Conservation (phyloP, 2,797 vertebrate genomes). For the Galagoides demidoff region DNA sequence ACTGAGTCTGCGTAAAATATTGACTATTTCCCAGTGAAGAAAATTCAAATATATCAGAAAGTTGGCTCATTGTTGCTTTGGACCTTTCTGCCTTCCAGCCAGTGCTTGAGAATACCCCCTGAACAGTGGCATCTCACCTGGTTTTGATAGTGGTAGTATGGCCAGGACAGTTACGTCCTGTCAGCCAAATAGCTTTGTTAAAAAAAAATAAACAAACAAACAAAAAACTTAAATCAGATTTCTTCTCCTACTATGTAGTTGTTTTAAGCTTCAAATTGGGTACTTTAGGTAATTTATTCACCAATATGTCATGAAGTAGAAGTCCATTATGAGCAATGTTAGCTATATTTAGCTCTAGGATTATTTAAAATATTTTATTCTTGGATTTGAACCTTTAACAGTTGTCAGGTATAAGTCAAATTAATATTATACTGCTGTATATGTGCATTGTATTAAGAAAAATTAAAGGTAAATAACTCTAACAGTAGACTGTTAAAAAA, state of each 20-base stretch:
- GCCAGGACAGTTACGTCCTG: not conserved
- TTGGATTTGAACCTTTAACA: not conserved
- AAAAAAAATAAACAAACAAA: too few relatives aligned
- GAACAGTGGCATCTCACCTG: accelerated
- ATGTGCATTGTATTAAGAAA: not conserved
- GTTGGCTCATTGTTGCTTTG: too few relatives aligned
- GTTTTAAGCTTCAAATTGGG: not conserved
- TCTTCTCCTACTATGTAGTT: not conserved
- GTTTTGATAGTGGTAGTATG: not conserved
- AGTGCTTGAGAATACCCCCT: not conserved
- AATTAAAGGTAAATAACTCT: not conserved
- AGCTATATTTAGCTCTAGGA: not conserved
- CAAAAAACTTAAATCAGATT: not conserved
- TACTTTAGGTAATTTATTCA: not conserved
- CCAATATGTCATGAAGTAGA: not conserved
- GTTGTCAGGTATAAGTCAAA: not conserved
- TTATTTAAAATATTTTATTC: not conserved
- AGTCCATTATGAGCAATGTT: not conserved
- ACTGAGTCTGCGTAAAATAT: not conserved
- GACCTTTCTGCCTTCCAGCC: too few relatives aligned
- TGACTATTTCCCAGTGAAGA: not conserved
- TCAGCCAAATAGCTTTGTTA: not conserved
- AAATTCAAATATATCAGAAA: not conserved
- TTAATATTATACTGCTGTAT: not conserved
- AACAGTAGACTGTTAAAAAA: not conserved